Base-by-base conservation (phyloP, 2,113 vertebrate genomes). In the Crypturellus undulatus region DNA sequence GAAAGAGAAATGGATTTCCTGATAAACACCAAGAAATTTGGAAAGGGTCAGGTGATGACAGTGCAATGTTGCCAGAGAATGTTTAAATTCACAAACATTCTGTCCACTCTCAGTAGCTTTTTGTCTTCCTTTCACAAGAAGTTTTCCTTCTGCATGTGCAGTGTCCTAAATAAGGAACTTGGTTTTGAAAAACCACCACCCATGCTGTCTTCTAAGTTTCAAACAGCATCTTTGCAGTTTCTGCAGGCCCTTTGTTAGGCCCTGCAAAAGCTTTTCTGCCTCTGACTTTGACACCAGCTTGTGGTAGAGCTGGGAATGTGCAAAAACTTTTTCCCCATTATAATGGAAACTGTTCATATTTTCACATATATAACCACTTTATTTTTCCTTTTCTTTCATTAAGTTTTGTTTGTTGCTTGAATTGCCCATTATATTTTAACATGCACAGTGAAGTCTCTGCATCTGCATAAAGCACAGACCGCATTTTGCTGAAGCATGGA, bases 361-460 rank as follows among this genome's bases (percentile, higher is more conserved):
- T 59, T 38, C 36, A 70, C 19, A 21, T 2, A 59, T 6, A 60
- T 42, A 42, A 73, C 40, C 54, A n/a, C 68, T 14, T 38, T 79
- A 12, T 30, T 65, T 78, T 71, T 56, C 40, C 69, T 49, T 36
- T 79, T 56, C 40, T 43, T 32, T 59, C n/a, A n/a, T n/a, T n/a
- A 59, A 59, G 16, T 9, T 40, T n/a, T 83, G 40, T 47, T 84
- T 32, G 4, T 3, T 69, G 47, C 22, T 32, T 43, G 15, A 34
- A 32, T 28, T 62, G 56, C 24, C 56, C 38, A 22, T 72, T 19
- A 21, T 32, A 24, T 28, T 36, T 63, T n/a, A 65, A 52, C 5
- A 68, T 2, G 6, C n/a, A 6, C 6, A 16, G 38, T 8, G 16
- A 67, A n/a, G n/a, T 21, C 59, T 56, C 4, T 1, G 3, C 11